phyloP scores from a whole-genome alignment of 2,888 invertebrate genomes.

The Punctoribates punctum region DNA sequence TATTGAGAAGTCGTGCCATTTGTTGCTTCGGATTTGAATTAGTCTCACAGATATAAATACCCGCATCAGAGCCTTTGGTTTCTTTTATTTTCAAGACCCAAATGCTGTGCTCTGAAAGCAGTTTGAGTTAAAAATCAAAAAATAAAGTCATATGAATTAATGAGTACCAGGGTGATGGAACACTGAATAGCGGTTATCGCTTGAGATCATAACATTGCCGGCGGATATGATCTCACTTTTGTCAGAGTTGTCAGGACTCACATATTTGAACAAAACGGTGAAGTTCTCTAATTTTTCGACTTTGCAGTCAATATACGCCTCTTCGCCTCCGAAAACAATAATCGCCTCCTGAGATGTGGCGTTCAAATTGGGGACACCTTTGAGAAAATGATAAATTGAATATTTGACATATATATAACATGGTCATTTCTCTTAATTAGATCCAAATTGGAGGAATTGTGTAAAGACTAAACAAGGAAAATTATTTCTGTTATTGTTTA shows the following conservation, averaged over 20 bases:
- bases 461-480: too few relatives aligned
- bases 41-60: constrained; percentile 75
- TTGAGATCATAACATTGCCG: constrained; percentile 68
- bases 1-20: constrained; percentile 7
- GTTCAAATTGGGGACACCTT: constrained; percentile 47
- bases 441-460: too few relatives aligned
- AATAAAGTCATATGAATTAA: constrained; percentile 43
- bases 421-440: too few relatives aligned
- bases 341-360: constrained; percentile 53
- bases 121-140: neutral
- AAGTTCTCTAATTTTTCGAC: constrained; percentile 67
- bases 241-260: constrained; percentile 17
- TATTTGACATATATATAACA: too few relatives aligned
- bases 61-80: constrained; percentile 68
- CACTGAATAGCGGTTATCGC: constrained; percentile 68
- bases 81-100: constrained; percentile 76
- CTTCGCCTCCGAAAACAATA: constrained; percentile 67
- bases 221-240: constrained; percentile 61
- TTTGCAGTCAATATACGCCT: constrained; percentile 75
- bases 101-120: constrained; percentile 63
- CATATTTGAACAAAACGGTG: constrained; percentile 58
- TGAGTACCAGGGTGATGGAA: constrained; percentile 70
- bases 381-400: too few relatives aligned
- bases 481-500: too few relatives aligned
- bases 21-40: constrained; percentile 68